phyloP scores from a whole-genome alignment of 1,140 invertebrate species.

The Drosophila tani region DNA sequence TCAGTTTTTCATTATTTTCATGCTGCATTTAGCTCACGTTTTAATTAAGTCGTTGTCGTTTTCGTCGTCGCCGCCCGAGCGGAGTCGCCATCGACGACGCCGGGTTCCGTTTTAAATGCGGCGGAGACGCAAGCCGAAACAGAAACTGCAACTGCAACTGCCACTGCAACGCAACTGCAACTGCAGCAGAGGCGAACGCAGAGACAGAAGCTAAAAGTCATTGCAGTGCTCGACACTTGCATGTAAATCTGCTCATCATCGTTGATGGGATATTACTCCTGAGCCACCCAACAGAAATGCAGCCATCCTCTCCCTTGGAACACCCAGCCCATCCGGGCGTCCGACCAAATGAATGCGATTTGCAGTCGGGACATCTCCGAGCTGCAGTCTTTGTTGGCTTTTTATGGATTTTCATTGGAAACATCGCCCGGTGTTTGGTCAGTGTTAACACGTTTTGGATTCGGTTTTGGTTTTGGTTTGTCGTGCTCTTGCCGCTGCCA shows the following conservation, averaged over 20 bases:
- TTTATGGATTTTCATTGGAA: constrained; percentile 77
- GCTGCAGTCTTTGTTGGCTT: constrained; percentile 65
- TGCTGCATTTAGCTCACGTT: constrained; percentile 83
- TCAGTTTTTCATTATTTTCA: constrained; percentile 84
- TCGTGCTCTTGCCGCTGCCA: constrained; percentile 57
- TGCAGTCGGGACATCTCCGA: constrained; percentile 69
- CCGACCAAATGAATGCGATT: constrained; percentile 74
- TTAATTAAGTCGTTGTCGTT: constrained; percentile 78
- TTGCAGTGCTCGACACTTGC: constrained; percentile 70
- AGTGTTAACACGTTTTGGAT: constrained; percentile 68
- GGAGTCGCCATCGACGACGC: constrained; percentile 34
- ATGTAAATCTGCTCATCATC: constrained; percentile 84
- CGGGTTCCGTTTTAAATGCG: constrained; percentile 44
- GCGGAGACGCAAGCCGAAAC: constrained; percentile 22
- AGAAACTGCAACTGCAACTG: constrained; percentile 30
- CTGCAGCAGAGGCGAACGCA: constrained; percentile 11
- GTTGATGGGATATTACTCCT: constrained; percentile 80
- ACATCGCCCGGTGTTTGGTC: constrained; percentile 46
- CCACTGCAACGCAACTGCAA: constrained; percentile 2
- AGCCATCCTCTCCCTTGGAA: background rate
- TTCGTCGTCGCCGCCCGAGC: constrained; percentile 26
- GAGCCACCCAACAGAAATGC: constrained; percentile 13
- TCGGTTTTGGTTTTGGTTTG: constrained; percentile 47
- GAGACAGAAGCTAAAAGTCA: constrained; percentile 53
- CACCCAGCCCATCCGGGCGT: constrained; percentile 4